Base-by-base conservation (phyloP, 2,888 invertebrate species). In the Meta bourneti region DNA sequence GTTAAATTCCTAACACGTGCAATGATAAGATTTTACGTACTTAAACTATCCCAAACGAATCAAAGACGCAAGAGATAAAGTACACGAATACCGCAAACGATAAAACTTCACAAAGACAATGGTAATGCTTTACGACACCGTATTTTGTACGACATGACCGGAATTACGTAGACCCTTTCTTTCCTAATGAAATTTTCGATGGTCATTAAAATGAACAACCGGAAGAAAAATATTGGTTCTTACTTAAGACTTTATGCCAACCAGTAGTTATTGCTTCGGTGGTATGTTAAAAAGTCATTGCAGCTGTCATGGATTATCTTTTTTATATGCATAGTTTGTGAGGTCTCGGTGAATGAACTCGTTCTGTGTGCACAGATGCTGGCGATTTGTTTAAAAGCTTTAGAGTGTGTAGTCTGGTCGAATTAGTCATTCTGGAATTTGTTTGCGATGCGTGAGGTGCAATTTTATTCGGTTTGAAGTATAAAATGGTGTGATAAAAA, bases 331-430 rank as follows among this genome's bases (percentile, higher is more conserved):
- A 20, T 20, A 79, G 13, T 34, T 79, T 61, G 71, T n/a, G 51
- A 71, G 72, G n/a, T 70, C 34, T 52, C 74, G 84, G 84, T 84
- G 72, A 84, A 74, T 61, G 84, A 84, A 84, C 84, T 48, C 75
- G 11, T n/a, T 49, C 61, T 34, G 1, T 74, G 84, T 84, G 84
- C 20, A 54, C 75, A 84, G 20, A 34, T 84, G 84, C 48, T 54
- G 48, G 52, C 20, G 79, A 79, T 79, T 61, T 79, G 34, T 34
- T 61, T 34, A 79, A 79, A 79, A 16, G 79, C 20, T 79, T 79
- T 13, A 11, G 20, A 19, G 54, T 20, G 0, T 19, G 71, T 34
- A 51, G 7, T 9, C 51, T 84, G 51, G 7, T 84, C 20, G 7
- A 34, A 54, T 84, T 54, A 84, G 74, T 84, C 84, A 84, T 11